Base-by-base conservation (phyloP, 1,140 invertebrate genomes). In the Frieseomelitta varia region DNA sequence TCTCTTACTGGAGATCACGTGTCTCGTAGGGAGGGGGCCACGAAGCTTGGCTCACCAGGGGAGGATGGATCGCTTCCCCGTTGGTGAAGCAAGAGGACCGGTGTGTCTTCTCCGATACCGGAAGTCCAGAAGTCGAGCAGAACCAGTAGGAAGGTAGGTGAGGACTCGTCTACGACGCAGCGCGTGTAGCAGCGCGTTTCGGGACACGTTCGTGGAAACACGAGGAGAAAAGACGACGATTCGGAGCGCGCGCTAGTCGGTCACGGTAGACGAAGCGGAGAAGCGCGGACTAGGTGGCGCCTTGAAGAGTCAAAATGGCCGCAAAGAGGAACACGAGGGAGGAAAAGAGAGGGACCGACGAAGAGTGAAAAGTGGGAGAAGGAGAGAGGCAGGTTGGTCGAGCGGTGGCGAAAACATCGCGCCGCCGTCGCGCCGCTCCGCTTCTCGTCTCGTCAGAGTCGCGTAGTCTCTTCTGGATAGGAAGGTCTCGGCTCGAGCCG, bases 271-370 rank as follows among this genome's bases (percentile, higher is more conserved):
- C 65, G 79, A 82, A 71, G 65, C 74, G 74, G 69, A 71, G 77
- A 27, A 79, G 79, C 77, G 79, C 77, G 81, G 78, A 68, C 88
- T 87, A 93, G 92, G 91, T 93, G 92, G 92, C 91, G 93, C 90
- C 74, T 89, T 81, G 65, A 81, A 68, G 69, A 79, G 81, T 72
- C 90, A 93, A 92, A 88, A 93, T 93, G 92, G 92, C 92, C 85
- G 92, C 87, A 58, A 78, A n/a, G 58, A 34, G 75, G 58, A 14
- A 69, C 8, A 21, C n/a, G 55, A 71, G 19, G 63, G 63, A 24
- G 19, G 56, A 73, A 82, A 61, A 15, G 51, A 67, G 63, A 77
- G 51, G 3, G 61, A 55, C 0, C 17, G 17, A 11, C 34, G 14
- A 17, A 27, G 72, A 63, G 51, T 61, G 79, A 88, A 47, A 55